A percentile compares a stretch with the other conserved stretches of the same genome.
phyloP scores from a whole-genome alignment of 2,113 vertebrate species.

The Podilymbus podiceps region DNA sequence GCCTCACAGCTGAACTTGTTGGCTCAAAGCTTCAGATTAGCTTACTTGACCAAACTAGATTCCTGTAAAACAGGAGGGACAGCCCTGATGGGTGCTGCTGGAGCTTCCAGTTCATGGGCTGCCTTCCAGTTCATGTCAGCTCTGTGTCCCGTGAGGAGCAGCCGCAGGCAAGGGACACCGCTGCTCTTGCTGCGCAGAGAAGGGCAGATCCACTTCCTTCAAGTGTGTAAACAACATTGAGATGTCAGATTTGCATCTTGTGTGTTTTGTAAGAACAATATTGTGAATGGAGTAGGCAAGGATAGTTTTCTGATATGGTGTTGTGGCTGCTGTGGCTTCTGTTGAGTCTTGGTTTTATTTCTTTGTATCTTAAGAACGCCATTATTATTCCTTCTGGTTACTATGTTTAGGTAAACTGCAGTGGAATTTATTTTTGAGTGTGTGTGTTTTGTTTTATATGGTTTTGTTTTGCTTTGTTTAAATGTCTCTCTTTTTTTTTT shows the following conservation, averaged over 20 bases:
- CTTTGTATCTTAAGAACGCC: not conserved
- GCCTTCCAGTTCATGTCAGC: not conserved
- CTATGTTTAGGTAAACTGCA: not conserved
- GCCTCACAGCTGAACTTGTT: not conserved
- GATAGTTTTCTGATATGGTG: not conserved
- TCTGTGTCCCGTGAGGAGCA: fast-evolving
- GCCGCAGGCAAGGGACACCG: not conserved
- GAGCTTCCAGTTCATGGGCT: fast-evolving
- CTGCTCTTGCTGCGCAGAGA: not conserved
- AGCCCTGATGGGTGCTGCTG: not conserved
- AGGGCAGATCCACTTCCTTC: not conserved
- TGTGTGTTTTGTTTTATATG: not conserved
- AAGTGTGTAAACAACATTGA: not conserved
- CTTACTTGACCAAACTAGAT: not conserved
- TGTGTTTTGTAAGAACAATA: not conserved
- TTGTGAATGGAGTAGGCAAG: not conserved
- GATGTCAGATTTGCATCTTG: not conserved
- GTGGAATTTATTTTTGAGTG: not conserved
- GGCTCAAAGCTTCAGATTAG: not conserved
- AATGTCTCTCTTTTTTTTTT: not conserved
- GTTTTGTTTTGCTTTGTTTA: not conserved
- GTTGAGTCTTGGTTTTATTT: not conserved
- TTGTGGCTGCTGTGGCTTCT: not conserved
- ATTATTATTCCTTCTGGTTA: not conserved
- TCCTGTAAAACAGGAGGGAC: not conserved